phyloP scores from a whole-genome alignment of 2,888 invertebrate genomes.

The Azorinus chamasolen region DNA sequence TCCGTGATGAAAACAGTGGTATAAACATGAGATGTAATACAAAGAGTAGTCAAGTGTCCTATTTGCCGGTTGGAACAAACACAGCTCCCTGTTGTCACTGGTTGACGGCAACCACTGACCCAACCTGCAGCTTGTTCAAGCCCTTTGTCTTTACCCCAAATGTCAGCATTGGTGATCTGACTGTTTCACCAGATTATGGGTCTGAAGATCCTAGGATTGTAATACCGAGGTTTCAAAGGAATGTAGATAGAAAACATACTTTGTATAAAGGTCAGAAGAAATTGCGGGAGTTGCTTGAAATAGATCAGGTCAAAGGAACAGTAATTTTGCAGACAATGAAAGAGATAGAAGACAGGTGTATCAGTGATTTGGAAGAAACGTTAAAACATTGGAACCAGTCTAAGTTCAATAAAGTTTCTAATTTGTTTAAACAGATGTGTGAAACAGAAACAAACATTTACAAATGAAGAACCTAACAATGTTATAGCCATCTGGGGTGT shows the following conservation, averaged over 20 bases:
- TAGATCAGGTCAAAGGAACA: constrained; percentile 64
- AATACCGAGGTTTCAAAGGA: constrained; percentile 83
- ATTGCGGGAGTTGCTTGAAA: constrained; percentile 79
- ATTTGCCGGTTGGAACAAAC: constrained; percentile 87
- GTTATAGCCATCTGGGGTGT: too few species aligned
- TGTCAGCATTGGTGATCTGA: constrained; percentile 82
- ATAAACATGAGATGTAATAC: constrained; percentile 89
- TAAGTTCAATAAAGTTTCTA: constrained; percentile 82
- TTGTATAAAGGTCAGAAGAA: constrained; percentile 90
- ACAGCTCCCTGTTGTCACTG: constrained; percentile 90
- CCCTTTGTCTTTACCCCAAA: constrained; percentile 89
- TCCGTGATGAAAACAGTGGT: constrained; percentile 88
- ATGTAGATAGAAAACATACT: constrained; percentile 88
- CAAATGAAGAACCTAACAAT: too few species aligned
- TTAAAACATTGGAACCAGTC: constrained; percentile 80
- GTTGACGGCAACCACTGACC: constrained; percentile 94
- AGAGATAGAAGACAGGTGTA: constrained; percentile 85
- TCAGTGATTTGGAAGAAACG: constrained; percentile 85
- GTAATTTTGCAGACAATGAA: constrained; percentile 86
- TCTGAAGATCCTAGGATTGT: constrained; percentile 83
- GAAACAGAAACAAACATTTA: constrained; percentile 88
- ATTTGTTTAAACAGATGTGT: constrained; percentile 86
- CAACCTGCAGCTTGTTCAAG: constrained; percentile 92
- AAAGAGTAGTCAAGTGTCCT: constrained; percentile 88
- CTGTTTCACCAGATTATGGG: constrained; percentile 88